Evolutionary conservation across 2,113 vertebrate species (phyloP), one percentile per base, ranked within the genome.

Genomic region (Copsychus sechellarum): DNA sequence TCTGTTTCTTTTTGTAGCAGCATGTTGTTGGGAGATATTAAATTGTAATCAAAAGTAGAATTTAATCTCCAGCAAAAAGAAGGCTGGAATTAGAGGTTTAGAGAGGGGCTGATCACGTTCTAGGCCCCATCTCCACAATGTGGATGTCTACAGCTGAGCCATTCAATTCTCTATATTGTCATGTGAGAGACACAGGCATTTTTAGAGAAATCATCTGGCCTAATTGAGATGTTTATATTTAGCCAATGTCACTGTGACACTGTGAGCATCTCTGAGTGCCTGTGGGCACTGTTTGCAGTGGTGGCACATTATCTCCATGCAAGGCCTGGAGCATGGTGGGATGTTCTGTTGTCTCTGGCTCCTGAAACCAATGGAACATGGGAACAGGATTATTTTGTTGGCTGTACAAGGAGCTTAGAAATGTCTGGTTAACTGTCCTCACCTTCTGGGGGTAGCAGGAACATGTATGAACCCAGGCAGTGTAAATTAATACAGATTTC

Each of bases 1-100:
- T 76, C 64, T 93, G 62, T 85, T 86, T 88, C 67, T 95, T 96
- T 89, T 86, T 79, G 64, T 48, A 83, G 48, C 67, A 61, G 43
- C 22, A 20, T 67, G 43, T 84, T 93, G 70, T 74, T 66, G 28
- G 24, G 31, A 47, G 50, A 90, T 90, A 95, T 66, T 66, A 91
- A 92, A 78, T 88, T 88, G 81, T 90, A 92, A 88, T 77, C 81
- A 87, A 69, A 95, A 78, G 40, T 19, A 57, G 40, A 81, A 33
- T 54, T 61, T 54, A 82, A 85, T 33, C 51, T 61, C 47, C 56
- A 86, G 58, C 6, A 81, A 86, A 85, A 81, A 38, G 20, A 13
- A 65, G 23, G 31, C 26, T 76, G 65, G 73, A 88, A 81, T 86
- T 82, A 91, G 51, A 87, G 14, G 5, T 54, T 82, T 65, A 50